Base-by-base conservation (phyloP, 2,888 invertebrate species). In the Dasysyrphus albostriatus region DNA sequence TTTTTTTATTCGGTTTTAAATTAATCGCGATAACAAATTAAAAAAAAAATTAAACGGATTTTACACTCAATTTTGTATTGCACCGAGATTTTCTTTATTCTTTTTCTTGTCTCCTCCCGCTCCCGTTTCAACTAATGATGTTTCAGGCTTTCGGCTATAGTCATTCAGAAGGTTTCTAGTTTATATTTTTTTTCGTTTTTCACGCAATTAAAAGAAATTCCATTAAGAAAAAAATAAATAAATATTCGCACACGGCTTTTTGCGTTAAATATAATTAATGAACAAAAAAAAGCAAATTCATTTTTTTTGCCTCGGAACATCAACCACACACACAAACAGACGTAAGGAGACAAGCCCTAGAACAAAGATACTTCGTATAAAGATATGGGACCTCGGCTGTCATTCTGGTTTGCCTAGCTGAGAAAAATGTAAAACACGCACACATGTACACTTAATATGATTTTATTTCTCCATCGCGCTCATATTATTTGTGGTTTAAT, bases 281-380 rank as follows among this genome's bases (percentile, higher is more conserved):
- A 39, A 39, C 59, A 39, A 59, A 59, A 37, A 58, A 59, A 34
- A 32, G 19, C 0, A 39, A 59, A 32, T 51, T 51, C 19, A 42
- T 42, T 42, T 44, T n/a, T 44, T 24, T 51, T 12, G 1, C 1
- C 24, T 9, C 56, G 34, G 32, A 56, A 56, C 56, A 56, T n/a
- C n/a, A 56, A 32, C 56, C 16, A 56, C 56, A 56, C 59, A 59
- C 59, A 59, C 59, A 59, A 37, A 59, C 58, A 39, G 59, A 59
- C 59, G 3, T 37, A 6, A 59, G 19, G 12, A 59, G 59, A 59
- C 59, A 59, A 59, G 39, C 59, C 59, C 37, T 59, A 37, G 37
- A 59, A 59, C 12, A 37, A 32, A 32, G 5, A 6, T 5, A 32
- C 32, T 32, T 32, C 7, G 32, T 24, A 24, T 3, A 24, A 24